Conservation (phyloP, 2,797 vertebrate species). For the Gallinago nigripennis region DNA sequence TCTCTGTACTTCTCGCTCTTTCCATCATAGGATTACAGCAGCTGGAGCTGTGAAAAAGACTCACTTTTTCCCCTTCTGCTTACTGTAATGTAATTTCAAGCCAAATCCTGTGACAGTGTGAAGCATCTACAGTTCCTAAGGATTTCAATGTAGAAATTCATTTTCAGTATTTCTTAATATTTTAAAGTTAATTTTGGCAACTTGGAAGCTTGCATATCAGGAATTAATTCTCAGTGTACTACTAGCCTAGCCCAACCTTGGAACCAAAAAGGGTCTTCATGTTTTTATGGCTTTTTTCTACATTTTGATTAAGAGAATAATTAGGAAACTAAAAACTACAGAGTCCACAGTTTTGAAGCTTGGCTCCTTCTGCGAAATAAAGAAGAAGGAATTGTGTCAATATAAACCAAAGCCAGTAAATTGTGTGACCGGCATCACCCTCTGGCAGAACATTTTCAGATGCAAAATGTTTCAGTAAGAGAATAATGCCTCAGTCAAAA, state of each 20-base stretch:
- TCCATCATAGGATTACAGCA: neutral
- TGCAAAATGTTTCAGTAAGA: neutral
- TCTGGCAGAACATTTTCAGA: neutral
- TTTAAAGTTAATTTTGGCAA: neutral
- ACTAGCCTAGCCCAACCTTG: neutral
- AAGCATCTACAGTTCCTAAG: neutral
- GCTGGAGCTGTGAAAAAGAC: neutral
- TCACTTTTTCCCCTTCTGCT: constrained; percentile 19
- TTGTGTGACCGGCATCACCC: neutral
- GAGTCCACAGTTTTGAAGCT: neutral
- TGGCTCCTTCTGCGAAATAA: neutral
- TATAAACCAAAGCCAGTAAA: neutral
- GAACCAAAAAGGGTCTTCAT: neutral
- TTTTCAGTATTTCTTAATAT: neutral
- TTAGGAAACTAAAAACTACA: neutral
- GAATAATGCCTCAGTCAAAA: neutral
- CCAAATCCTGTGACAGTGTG: neutral
- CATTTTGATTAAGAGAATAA: neutral
- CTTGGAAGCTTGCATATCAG: neutral
- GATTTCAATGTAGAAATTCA: neutral
- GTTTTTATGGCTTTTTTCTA: neutral
- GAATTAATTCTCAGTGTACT: neutral
- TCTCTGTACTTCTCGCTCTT: neutral
- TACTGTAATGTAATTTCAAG: neutral
- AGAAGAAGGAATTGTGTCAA: neutral